These are phyloP conservation scores for Loxodonta africana DNA, from an alignment of 2,113 vertebrate genomes.

Conservation along the genomic window DNA sequence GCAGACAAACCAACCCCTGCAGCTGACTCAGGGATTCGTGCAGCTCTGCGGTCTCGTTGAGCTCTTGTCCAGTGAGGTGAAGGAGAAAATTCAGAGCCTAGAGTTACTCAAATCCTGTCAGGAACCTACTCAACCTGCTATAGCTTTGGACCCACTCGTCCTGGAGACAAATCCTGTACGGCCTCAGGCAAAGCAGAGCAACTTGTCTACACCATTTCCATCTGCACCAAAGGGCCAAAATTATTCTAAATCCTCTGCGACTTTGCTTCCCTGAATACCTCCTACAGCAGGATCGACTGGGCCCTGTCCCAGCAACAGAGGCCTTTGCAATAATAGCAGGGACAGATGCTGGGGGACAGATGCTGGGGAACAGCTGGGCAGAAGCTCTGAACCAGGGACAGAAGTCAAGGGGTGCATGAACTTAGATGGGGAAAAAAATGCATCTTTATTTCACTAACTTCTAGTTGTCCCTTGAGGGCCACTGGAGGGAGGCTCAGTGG, in stretches of 20 bases:
- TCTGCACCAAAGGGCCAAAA: neutral
- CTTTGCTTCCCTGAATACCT: neutral
- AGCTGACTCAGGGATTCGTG: neutral
- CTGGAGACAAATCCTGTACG: neutral
- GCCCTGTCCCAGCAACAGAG: rapidly evolving
- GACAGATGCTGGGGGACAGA: neutral
- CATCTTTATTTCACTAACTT: neutral
- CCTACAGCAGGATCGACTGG: neutral
- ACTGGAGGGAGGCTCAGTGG: too few species aligned
- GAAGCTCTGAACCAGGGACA: neutral
- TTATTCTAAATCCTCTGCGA: neutral
- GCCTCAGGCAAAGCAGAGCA: neutral
- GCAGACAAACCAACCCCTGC: neutral
- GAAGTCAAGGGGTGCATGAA: neutral
- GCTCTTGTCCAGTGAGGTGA: neutral
- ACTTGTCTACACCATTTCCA: neutral
- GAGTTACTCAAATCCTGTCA: neutral
- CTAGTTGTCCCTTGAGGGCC: neutral
- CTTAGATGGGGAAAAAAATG: too few species aligned
- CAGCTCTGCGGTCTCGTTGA: neutral
- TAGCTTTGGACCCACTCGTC: neutral
- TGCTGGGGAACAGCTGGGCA: neutral
- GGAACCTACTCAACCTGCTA: neutral
- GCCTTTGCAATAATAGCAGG: neutral
- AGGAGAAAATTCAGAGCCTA: neutral